Evolutionary conservation across 2,888 invertebrate genomes (phyloP).

Genomic region (Muschampia plurimacula): DNA sequence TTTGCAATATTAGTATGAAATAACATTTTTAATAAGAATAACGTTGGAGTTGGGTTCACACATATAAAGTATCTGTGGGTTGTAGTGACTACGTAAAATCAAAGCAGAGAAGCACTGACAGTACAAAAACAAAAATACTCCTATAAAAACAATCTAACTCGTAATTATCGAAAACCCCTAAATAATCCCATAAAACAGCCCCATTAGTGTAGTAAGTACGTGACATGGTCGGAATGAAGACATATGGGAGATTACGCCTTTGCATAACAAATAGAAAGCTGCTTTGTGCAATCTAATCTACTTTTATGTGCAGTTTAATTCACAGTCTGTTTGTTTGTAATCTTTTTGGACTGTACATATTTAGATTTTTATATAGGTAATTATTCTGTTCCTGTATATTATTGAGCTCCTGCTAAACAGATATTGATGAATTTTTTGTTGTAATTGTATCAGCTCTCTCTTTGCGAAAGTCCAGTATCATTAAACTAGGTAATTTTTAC

Average conservation of each 20-base stretch:
- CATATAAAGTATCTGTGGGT: no score
- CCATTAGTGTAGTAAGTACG: slow-evolving; percentile 48
- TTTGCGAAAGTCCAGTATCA: no score
- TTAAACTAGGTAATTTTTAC: background rate
- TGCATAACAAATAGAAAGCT: slow-evolving; percentile 69
- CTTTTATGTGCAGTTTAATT: background rate
- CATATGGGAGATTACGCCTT: slow-evolving; percentile 62
- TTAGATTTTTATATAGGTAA: no score
- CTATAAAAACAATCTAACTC: background rate
- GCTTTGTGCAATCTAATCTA: slow-evolving; percentile 41
- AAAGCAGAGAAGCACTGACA: no score
- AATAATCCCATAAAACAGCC: background rate
- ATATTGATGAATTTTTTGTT: no score
- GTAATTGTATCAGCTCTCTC: no score
- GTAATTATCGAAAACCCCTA: slow-evolving; percentile 5
- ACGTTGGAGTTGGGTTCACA: no score
- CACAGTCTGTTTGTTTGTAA: background rate
- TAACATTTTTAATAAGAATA: background rate
- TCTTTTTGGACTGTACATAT: no score
- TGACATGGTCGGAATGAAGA: slow-evolving; percentile 65
- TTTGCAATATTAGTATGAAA: slow-evolving; percentile 6
- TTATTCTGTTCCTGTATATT: no score
- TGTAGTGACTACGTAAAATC: no score
- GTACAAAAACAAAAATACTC: background rate
- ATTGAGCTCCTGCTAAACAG: no score